Percentiles rank a stretch among this genome's conserved stretches.
Conservation (phyloP, 2,888 invertebrate genomes). For the Anticlea derivata region DNA sequence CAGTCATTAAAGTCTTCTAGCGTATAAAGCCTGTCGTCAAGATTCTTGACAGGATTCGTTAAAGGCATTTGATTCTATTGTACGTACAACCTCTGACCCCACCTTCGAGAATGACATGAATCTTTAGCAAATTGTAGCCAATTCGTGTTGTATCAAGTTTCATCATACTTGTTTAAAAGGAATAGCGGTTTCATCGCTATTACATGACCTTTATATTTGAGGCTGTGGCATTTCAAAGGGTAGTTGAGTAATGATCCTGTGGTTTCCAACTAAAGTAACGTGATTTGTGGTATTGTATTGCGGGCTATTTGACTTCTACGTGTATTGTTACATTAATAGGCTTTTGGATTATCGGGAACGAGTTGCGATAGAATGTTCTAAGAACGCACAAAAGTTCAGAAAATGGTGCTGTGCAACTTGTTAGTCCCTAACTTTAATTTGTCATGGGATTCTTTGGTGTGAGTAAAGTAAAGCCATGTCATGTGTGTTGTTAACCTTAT, state of each 20-base stretch:
- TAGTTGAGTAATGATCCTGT: slow-evolving; percentile 48
- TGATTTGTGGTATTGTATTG: slow-evolving; percentile 48
- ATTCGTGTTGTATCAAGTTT: slow-evolving; percentile 36
- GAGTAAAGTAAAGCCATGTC: too few relatives aligned
- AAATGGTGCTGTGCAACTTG: background rate
- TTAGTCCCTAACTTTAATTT: too few relatives aligned
- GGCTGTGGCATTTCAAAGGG: slow-evolving; percentile 42
- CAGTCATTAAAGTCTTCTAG: slow-evolving; percentile 8
- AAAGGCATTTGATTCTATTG: slow-evolving; percentile 15
- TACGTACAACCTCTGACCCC: slow-evolving; percentile 13
- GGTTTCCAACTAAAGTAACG: slow-evolving; percentile 50
- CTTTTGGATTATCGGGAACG: slow-evolving; percentile 14
- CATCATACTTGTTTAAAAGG: slow-evolving; percentile 34
- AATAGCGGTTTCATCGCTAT: slow-evolving; percentile 45
- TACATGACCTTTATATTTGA: slow-evolving; percentile 50
- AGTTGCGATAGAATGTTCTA: slow-evolving; percentile 10
- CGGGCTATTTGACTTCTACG: slow-evolving; percentile 43
- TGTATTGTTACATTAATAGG: slow-evolving; percentile 27
- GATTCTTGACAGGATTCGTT: slow-evolving; percentile 4
- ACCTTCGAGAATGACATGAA: slow-evolving; percentile 21
- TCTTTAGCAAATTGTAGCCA: slow-evolving; percentile 21
- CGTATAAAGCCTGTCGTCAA: slow-evolving; percentile 8
- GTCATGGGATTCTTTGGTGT: too few relatives aligned
- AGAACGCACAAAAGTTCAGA: background rate
- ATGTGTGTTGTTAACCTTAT: background rate